phyloP scores from a whole-genome alignment of 1,140 invertebrate genomes.

The Bradysia coprophila region DNA sequence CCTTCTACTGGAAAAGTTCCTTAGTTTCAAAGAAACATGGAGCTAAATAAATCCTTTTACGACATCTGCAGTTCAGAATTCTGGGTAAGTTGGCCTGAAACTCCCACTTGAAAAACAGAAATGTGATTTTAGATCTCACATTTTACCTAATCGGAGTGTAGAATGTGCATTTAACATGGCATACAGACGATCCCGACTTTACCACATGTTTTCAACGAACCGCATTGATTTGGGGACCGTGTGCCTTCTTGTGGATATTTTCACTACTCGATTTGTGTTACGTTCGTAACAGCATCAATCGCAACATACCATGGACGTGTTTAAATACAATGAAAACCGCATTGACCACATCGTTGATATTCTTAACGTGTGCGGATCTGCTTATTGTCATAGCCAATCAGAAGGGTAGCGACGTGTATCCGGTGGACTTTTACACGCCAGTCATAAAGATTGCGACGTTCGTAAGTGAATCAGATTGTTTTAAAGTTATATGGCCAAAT shows the following conservation, averaged over 20 bases:
- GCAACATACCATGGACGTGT: slow-evolving; percentile 63
- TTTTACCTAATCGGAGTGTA: too few relatives aligned
- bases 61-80: too few relatives aligned
- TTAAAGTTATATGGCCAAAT: too few relatives aligned
- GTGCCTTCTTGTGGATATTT: slow-evolving; percentile 64
- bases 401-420: slow-evolving; percentile 30
- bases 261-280: slow-evolving; percentile 58
- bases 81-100: too few relatives aligned
- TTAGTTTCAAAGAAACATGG: too few relatives aligned
- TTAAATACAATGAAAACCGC: slow-evolving; percentile 62
- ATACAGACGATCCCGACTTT: slow-evolving; percentile 62
- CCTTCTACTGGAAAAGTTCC: too few relatives aligned
- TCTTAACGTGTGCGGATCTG: slow-evolving; percentile 42
- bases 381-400: slow-evolving; percentile 33
- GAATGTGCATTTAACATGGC: slow-evolving; percentile 57
- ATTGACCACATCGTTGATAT: slow-evolving; percentile 37
- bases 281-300: slow-evolving; percentile 51
- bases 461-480: slow-evolving; percentile 38
- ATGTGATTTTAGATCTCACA: too few relatives aligned
- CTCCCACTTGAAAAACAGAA: too few relatives aligned
- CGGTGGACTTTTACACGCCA: slow-evolving; percentile 51
- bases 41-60: too few relatives aligned
- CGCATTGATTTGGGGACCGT: slow-evolving; percentile 70
- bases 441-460: slow-evolving; percentile 55
- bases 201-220: slow-evolving; percentile 80